These are phyloP conservation scores for Volucella inanis DNA, from an alignment of 2,888 invertebrate genomes.

Conservation along the genomic window DNA sequence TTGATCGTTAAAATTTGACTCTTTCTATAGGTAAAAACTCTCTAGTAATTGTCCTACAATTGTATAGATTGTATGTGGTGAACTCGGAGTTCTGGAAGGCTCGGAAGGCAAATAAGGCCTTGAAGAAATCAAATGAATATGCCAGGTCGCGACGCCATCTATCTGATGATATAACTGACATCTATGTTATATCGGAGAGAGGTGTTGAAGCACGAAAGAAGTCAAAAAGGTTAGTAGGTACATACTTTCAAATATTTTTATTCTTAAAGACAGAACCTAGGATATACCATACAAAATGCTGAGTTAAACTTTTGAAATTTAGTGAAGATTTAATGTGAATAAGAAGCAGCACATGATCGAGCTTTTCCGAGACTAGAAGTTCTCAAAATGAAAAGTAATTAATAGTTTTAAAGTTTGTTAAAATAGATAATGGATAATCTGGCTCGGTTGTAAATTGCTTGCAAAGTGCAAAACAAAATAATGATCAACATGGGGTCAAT, in stretches of 20 bases:
- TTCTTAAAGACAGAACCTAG: background rate
- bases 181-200: constrained; percentile 84
- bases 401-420: too few relatives aligned
- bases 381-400: too few relatives aligned
- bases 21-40: constrained; percentile 87
- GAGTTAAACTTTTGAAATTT: too few relatives aligned
- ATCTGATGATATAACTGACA: constrained; percentile 82
- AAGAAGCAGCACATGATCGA: too few relatives aligned
- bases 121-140: constrained; percentile 76
- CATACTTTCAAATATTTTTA: background rate
- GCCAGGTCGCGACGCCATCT: constrained; percentile 79
- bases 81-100: constrained; percentile 87
- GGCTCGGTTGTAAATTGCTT: too few relatives aligned
- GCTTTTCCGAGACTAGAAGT: too few relatives aligned
- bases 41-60: constrained; percentile 92
- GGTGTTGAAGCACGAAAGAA: constrained; percentile 80
- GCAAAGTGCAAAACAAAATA: too few relatives aligned
- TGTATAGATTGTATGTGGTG: constrained; percentile 92
- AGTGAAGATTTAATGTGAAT: too few relatives aligned
- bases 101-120: constrained; percentile 80
- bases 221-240: constrained; percentile 77
- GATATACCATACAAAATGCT: background rate
- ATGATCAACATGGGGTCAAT: too few relatives aligned
- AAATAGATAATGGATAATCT: too few relatives aligned
- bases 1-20: constrained; percentile 6